Conservation (phyloP, 2,797 vertebrate genomes). For the Prionace glauca region DNA sequence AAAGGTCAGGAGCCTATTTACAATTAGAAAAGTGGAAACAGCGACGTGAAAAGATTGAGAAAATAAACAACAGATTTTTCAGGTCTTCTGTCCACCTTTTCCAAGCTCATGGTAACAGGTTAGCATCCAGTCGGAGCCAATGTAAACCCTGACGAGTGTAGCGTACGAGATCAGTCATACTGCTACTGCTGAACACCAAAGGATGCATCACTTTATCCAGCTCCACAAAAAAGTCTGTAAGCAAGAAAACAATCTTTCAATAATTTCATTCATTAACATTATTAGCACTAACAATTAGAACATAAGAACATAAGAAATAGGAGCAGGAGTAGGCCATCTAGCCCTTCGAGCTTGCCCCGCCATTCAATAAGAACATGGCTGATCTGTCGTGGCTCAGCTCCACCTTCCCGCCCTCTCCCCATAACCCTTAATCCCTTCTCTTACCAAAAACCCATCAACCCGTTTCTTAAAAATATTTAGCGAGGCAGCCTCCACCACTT, state of each 20-base stretch:
- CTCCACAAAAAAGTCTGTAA: conserved; percentile 88
- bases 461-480: too few species aligned
- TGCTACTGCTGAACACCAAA: conserved; percentile 94
- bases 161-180: conserved; percentile 95
- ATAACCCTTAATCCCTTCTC: too few species aligned
- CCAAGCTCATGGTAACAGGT: conserved; percentile 63
- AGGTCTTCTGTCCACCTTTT: conserved; percentile 46
- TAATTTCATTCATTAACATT: neutral
- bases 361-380: too few species aligned
- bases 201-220: conserved; percentile 95
- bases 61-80: conserved; percentile 53
- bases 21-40: conserved; percentile 60
- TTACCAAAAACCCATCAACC: too few species aligned
- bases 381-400: too few species aligned
- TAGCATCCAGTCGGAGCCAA: conserved; percentile 92
- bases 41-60: conserved; percentile 86
- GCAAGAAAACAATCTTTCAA: conserved; percentile 38
- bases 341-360: too few species aligned
- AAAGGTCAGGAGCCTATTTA: conserved; percentile 33
- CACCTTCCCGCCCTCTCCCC: too few species aligned
- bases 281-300: neutral
- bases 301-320: too few species aligned
- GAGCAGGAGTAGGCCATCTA: too few species aligned
- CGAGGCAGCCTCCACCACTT: too few species aligned
- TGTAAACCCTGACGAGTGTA: conserved; percentile 94